Evolutionary conservation across 2,888 invertebrate genomes (phyloP).

Genomic region (Neria commutata): DNA sequence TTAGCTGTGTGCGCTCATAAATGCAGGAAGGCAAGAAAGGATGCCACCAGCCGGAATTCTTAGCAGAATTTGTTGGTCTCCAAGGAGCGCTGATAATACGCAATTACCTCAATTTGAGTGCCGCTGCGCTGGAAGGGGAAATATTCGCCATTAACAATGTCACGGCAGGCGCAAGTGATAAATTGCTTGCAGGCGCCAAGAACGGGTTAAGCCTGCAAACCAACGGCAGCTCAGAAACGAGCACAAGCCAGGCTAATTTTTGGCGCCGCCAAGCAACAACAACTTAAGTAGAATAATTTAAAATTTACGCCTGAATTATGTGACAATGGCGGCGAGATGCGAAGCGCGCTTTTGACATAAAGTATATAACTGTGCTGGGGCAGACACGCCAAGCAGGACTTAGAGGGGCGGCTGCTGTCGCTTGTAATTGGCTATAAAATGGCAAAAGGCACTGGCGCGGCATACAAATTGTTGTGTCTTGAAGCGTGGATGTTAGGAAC

Average conservation of each 20-base stretch:
- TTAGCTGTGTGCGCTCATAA: too few species aligned
- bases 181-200: background rate
- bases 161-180: constrained; percentile 10
- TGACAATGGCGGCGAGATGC: constrained; percentile 3
- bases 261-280: background rate
- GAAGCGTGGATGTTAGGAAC: too few species aligned
- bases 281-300: background rate
- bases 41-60: background rate
- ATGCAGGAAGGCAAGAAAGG: too few species aligned
- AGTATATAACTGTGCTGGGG: too few species aligned
- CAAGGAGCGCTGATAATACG: constrained; percentile 8
- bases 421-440: too few species aligned
- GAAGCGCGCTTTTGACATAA: background rate
- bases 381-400: too few species aligned
- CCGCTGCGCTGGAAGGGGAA: background rate
- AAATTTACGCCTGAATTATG: constrained; percentile 12
- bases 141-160: constrained; percentile 5
- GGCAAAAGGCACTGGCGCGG: too few species aligned
- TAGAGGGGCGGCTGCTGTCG: too few species aligned
- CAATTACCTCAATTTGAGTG: constrained; percentile 1
- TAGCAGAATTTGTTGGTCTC: constrained; percentile 3
- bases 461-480: too few species aligned
- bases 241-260: background rate
- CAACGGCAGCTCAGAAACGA: background rate
- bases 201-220: background rate